phyloP scores from a whole-genome alignment of 1,140 invertebrate genomes.

The Sinonovacula constricta region DNA sequence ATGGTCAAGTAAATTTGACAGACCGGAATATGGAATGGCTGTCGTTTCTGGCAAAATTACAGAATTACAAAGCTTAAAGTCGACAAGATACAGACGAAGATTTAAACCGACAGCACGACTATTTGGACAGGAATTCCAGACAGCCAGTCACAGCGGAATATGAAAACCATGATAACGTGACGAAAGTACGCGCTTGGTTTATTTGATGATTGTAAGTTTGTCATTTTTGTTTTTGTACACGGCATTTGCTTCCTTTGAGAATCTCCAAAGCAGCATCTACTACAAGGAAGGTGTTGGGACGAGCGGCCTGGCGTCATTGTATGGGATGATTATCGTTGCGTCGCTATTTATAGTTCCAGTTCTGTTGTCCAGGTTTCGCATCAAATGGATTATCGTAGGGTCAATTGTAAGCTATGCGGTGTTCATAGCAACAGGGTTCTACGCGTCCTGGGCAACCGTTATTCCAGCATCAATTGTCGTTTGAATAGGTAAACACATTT shows the following conservation, averaged over 20 bases:
- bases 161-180: no score
- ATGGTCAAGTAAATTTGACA: no score
- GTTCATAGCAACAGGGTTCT: slow-evolving; percentile 20
- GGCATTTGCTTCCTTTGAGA: slow-evolving; percentile 17
- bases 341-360: slow-evolving; percentile 17
- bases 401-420: slow-evolving; percentile 1
- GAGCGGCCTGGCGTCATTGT: slow-evolving; percentile 6
- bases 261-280: slow-evolving; percentile 22
- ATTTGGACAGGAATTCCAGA: no score
- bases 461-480: slow-evolving; percentile 19
- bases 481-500: slow-evolving; percentile 20
- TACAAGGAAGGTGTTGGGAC: slow-evolving; percentile 20
- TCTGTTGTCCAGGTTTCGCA: background rate
- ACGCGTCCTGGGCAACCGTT: slow-evolving; percentile 25
- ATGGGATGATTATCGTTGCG: background rate
- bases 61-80: no score
- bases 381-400: slow-evolving; percentile 12
- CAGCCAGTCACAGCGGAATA: no score
- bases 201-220: slow-evolving; percentile 6
- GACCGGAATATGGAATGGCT: no score
- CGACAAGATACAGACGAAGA: no score
- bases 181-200: no score
- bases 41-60: no score
- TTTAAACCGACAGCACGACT: no score
- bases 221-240: slow-evolving; percentile 11